Percentiles rank a stretch among this genome's conserved stretches.
Evolutionary conservation across 2,888 invertebrate species (phyloP).

Genomic region (Augiades crinisus): DNA sequence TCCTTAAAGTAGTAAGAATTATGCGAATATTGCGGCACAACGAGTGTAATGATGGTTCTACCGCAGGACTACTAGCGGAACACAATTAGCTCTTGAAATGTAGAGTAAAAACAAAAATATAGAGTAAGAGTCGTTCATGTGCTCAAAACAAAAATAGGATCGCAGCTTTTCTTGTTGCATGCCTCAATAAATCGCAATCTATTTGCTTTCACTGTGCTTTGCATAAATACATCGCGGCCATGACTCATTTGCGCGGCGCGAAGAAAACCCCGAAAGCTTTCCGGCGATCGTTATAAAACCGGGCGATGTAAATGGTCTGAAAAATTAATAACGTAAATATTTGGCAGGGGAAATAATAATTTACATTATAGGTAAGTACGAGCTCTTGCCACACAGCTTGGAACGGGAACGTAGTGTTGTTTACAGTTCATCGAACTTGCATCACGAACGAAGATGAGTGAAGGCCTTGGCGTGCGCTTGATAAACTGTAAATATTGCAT

Average conservation of each 20-base stretch:
- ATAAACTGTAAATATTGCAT: constrained; percentile 14
- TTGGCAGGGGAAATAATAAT: constrained; percentile 13
- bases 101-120: too few species aligned
- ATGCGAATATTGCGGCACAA: too few species aligned
- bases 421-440: constrained; percentile 23
- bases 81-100: too few species aligned
- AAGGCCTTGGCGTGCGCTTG: constrained; percentile 17
- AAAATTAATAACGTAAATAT: constrained; percentile 12
- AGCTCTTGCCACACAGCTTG: constrained; percentile 2
- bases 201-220: constrained; percentile 4
- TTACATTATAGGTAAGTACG: constrained; percentile 1
- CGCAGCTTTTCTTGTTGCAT: background rate
- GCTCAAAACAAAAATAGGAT: background rate
- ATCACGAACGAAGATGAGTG: constrained; percentile 22
- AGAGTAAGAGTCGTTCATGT: background rate
- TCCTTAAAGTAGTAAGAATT: too few species aligned
- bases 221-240: background rate
- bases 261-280: constrained; percentile 2
- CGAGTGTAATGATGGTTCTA: too few species aligned
- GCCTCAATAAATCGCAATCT: background rate
- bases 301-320: background rate
- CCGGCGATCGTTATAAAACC: background rate
- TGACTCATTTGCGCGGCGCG: constrained; percentile 3
- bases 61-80: too few species aligned
- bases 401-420: constrained; percentile 17